Base-by-base conservation (phyloP, 64 coral and sea anemone genomes). In the Acropora yongei region DNA sequence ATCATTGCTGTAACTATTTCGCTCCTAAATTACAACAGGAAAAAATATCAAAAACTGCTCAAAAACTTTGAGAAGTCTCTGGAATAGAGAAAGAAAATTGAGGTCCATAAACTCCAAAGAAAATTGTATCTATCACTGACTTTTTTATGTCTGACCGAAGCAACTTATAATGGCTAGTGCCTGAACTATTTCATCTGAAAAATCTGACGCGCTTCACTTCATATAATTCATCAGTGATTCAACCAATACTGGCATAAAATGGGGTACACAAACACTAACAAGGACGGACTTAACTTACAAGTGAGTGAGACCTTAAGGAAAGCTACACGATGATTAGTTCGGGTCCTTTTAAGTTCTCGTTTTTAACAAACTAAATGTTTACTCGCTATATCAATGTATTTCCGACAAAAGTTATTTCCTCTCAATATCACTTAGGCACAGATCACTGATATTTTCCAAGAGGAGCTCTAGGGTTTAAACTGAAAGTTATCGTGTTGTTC, bases 331-430 rank as follows among this genome's bases (percentile, higher is more conserved):
- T 85, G 49, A 20, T 16, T 9, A 39, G 3, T 8, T n/a, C 63
- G 72, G 65, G 17, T 48, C 82, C 63, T 43, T 78, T 14, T 16
- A 48, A 48, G 57, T 42, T 68, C 4, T 61, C 41, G 4, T 5
- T 19, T 81, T 81, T 41, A 57, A 81, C 79, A 61, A 61, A 4
- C 3, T 60, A 65, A 67, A 68, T 47, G 80, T 83, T 67, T 83
- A 68, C 60, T 47, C 30, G 30, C 30, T 30, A 30, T 30, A 30
- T n/a, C 14, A 30, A 9, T 69, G 9, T 45, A 8, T 69, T 17
- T 16, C 18, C 51, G 51, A 85, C 51, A 42, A 39, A 13, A 71
- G 17, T 4, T 20, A 20, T 71, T 81, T 1, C 19, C 51, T 41
- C 2, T 30, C 79, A 20, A 57, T 81, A 42, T 43, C 79, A 60